Base-by-base conservation (phyloP, 2,113 vertebrate genomes). In the Oncorhynchus tshawytscha region DNA sequence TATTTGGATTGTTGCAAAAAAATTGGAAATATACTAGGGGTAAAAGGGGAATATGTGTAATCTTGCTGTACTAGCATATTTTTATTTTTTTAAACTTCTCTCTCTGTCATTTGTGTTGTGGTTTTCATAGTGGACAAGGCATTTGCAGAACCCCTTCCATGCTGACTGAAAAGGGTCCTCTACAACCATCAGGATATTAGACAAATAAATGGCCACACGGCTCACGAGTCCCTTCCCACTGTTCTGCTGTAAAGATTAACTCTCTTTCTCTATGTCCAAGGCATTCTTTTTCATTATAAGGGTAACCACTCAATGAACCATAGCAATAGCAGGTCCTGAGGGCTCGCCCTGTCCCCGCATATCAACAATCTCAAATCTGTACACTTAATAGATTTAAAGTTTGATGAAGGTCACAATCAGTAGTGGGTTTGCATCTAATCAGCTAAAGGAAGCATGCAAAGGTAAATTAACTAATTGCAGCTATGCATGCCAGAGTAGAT, bases 41-140 rank as follows among this genome's bases (percentile, higher is more conserved):
- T 83, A 79, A 74, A 85, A 83, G 82, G 88, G 75, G 84, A 45
- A 83, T 89, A 91, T 92, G 86, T 92, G 84, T 45, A 3, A 90
- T 88, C 89, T 81, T 91, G 90, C 71, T 91, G 84, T 91, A 86
- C 76, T 82, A 87, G 88, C 86, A 88, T 92, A 96, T 45, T 45
- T 45, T 95, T 45, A 11, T 45, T 45, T 11, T 91, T 95, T 95
- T 92, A 93, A 97, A 96, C 97, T 98, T 94, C 94, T 97, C 94
- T 98, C 96, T 99, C 94, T 99, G 96, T 98, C 96, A 98, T 99
- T 96, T 99, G 96, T 98, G 96, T 98, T 92, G 96, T 97, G 96
- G 96, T 97, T 97, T 98, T 98, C 96, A 92, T 99, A 98, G 96
- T 97, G 96, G 94, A 97, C 96, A 97, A 97, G 96, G 96, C 96